These are phyloP conservation scores for Ramphastos sulfuratus DNA, from an alignment of 2,113 vertebrate species.

Conservation along the genomic window DNA sequence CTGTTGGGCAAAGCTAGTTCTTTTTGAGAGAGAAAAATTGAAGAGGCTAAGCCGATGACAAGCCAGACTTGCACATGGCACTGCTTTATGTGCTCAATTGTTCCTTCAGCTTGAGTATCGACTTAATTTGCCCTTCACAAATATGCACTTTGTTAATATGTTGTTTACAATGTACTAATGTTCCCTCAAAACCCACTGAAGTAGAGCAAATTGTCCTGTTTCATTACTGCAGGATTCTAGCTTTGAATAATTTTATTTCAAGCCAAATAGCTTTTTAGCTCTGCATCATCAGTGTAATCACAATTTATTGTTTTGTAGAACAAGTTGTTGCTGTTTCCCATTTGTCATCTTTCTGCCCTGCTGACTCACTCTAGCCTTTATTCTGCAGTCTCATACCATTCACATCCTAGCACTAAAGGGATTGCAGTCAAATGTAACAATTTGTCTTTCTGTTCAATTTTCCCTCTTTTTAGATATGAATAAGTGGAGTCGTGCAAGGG, in stretches of 20 bases:
- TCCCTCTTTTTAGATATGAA: not conserved
- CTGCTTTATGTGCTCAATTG: not conserved
- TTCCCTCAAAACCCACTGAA: slow-evolving; percentile 27
- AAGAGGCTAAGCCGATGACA: not conserved
- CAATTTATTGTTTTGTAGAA: slow-evolving; percentile 65
- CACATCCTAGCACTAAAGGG: slow-evolving; percentile 1
- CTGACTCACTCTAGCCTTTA: slow-evolving; percentile 27
- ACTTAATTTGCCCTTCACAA: slow-evolving; percentile 36
- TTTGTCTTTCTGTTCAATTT: not conserved
- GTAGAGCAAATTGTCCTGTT: slow-evolving; percentile 23
- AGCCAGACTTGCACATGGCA: not conserved
- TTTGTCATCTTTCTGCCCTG: slow-evolving; percentile 64
- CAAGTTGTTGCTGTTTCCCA: slow-evolving; percentile 59
- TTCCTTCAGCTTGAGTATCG: slow-evolving; percentile 9
- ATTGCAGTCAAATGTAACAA: not conserved
- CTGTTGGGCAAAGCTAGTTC: not conserved
- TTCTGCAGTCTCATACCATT: not conserved
- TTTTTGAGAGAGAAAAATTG: not conserved
- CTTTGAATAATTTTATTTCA: slow-evolving; percentile 64
- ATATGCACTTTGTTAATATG: not conserved
- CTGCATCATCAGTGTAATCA: slow-evolving; percentile 36
- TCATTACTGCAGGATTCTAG: slow-evolving; percentile 43
- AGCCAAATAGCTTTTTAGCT: slow-evolving; percentile 47
- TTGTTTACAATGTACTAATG: slow-evolving; percentile 10
- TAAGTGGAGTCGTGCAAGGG: not conserved